phyloP scores from a whole-genome alignment of 2,797 vertebrate species.

The Syncerus caffer region DNA sequence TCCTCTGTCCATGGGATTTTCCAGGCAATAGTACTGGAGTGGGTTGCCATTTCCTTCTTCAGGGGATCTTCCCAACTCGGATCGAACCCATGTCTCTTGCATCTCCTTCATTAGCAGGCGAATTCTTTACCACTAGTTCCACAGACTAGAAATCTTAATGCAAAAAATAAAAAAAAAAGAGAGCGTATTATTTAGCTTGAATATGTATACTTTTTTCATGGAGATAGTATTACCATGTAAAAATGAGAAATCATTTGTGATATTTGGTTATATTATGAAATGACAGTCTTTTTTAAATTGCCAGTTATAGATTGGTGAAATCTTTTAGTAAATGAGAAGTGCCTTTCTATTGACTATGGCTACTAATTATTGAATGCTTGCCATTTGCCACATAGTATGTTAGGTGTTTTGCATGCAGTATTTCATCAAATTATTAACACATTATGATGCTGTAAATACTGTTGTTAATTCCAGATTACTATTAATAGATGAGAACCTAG shows the following conservation, averaged over 20 bases:
- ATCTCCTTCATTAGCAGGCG: background rate
- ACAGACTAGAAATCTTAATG: background rate
- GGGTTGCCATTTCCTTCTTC: background rate
- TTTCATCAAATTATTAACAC: background rate
- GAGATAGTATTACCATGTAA: background rate
- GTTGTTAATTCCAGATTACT: background rate
- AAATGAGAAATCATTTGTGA: background rate
- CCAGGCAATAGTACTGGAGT: background rate
- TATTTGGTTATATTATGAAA: background rate
- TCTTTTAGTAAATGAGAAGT: conserved; percentile 25
- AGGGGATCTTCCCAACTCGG: background rate
- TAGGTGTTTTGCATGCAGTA: background rate
- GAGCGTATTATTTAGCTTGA: background rate
- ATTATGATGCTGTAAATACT: background rate
- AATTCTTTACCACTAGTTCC: background rate
- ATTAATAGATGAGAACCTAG: background rate
- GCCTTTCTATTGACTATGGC: background rate
- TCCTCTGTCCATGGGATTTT: background rate
- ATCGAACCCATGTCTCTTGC: background rate
- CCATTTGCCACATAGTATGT: background rate
- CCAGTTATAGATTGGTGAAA: background rate
- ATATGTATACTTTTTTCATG: background rate
- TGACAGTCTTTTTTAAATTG: background rate
- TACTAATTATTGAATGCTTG: conserved; percentile 7
- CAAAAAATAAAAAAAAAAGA: background rate